phyloP scores from a whole-genome alignment of 2,797 vertebrate species.

The Zenarchopterus dispar region DNA sequence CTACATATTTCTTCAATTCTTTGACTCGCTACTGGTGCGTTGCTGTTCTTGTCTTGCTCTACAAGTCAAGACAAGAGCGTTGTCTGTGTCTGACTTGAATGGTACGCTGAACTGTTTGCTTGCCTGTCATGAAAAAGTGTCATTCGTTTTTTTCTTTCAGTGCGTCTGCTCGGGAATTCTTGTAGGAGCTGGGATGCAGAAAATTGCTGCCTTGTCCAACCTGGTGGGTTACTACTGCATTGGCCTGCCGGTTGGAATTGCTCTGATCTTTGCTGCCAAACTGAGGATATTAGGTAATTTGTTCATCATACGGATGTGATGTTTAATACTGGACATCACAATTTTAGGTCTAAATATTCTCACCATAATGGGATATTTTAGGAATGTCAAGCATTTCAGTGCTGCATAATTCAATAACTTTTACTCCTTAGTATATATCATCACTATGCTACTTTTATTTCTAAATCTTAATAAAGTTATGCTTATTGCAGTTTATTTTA shows the following conservation, averaged over 20 bases:
- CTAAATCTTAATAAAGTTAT: too few relatives aligned
- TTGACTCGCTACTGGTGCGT: conserved; percentile 86
- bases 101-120: conserved; percentile 2
- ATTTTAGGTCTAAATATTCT: too few relatives aligned
- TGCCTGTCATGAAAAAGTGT: not conserved
- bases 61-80: not conserved
- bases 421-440: too few relatives aligned
- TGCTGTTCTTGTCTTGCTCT: conserved; percentile 12
- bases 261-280: conserved; percentile 86
- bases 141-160: conserved; percentile 69
- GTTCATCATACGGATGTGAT: not conserved
- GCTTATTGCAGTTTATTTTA: too few relatives aligned
- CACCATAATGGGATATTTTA: too few relatives aligned
- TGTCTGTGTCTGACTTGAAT: not conserved
- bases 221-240: conserved; percentile 88
- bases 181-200: conserved; percentile 90
- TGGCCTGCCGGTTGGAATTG: conserved; percentile 86
- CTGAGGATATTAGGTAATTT: conserved; percentile 87
- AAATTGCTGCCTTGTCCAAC: conserved; percentile 88
- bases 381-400: too few relatives aligned
- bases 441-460: too few relatives aligned
- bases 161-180: conserved; percentile 88
- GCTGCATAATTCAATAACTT: too few relatives aligned
- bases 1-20: conserved; percentile 83
- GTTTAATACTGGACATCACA: too few relatives aligned